Base-by-base conservation (phyloP, 2,888 invertebrate species). In the Belgica antarctica region DNA sequence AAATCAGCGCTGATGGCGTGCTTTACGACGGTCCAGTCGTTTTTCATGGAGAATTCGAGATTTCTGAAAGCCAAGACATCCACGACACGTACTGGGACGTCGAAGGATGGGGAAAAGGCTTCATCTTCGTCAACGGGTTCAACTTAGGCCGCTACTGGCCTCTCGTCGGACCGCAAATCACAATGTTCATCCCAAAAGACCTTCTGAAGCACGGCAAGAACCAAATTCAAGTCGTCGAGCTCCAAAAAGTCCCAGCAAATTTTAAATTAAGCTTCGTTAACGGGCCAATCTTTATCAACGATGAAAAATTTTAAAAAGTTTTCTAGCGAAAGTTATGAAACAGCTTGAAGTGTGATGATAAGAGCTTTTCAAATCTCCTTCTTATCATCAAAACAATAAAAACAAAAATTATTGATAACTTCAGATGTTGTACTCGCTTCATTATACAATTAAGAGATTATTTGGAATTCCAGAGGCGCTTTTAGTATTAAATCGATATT, bases 131-230 rank as follows among this genome's bases (percentile, higher is more conserved):
- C 1, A 96, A 96, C 77, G 90, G 89, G 0, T 85, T 90, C 74
- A 92, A 94, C 77, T 81, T 96, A 36, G 94, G 94, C 0, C 84
- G 95, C 62, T 94, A 94, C 78, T 92, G 91, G 87, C 86, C 88
- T 0, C 76, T 82, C 0, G 82, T 84, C 19, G 94, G 95, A 0
- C 95, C 95, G 0, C 90, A 92, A 77, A 82, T 88, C 69, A 90
- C 91, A 0, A 80, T 94, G 1, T 96, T 92, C 78, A 80, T 94
- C 24, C 95, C 95, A 0, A 90, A 87, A 1, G 85, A 89, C 0
- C 83, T 87, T 75, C 81, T 93, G 15, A 81, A 78, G 25, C 41
- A 73, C 15, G 79, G 79, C 0, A 63, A 73, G 2, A 91, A 91
- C 77, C 78, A 80, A 0, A 71, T 88, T 12, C 79, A 84, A 1